Conservation (phyloP, 1,140 invertebrate species). For the Trinorchestia longiramus region DNA sequence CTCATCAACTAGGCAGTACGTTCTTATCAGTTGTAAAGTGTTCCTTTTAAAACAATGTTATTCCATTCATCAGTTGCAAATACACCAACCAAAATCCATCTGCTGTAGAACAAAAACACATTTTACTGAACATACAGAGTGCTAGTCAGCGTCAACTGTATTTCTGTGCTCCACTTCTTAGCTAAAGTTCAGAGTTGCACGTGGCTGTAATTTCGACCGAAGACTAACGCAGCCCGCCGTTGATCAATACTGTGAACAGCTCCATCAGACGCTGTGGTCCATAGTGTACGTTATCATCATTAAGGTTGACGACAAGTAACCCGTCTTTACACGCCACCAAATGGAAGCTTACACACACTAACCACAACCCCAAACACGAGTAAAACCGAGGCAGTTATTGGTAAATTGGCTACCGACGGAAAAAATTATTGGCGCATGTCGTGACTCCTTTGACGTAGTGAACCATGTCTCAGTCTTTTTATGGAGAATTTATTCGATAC, state of each 20-base stretch:
- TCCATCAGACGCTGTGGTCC: background rate
- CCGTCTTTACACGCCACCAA: background rate
- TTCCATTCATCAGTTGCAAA: background rate
- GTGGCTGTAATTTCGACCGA: background rate
- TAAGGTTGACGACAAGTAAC: background rate
- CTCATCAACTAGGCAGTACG: no score
- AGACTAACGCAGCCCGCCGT: background rate
- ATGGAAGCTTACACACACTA: background rate
- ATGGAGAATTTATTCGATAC: background rate
- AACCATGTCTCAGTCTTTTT: background rate
- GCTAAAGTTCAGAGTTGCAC: background rate
- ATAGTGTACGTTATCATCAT: background rate
- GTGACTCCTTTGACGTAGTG: background rate
- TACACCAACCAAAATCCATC: background rate
- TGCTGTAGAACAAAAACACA: background rate
- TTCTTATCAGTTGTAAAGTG: no score
- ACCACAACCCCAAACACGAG: background rate
- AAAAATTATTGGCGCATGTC: background rate
- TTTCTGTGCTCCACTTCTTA: background rate
- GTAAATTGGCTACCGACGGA: background rate
- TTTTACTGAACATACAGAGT: background rate
- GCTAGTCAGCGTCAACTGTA: background rate
- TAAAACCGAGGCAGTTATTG: background rate
- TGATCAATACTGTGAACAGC: background rate
- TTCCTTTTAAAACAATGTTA: background rate